Percentiles rank a stretch among this genome's conserved stretches.
Evolutionary conservation across 1,140 invertebrate genomes (phyloP).

Genomic region (Caenorhabditis tropicalis): DNA sequence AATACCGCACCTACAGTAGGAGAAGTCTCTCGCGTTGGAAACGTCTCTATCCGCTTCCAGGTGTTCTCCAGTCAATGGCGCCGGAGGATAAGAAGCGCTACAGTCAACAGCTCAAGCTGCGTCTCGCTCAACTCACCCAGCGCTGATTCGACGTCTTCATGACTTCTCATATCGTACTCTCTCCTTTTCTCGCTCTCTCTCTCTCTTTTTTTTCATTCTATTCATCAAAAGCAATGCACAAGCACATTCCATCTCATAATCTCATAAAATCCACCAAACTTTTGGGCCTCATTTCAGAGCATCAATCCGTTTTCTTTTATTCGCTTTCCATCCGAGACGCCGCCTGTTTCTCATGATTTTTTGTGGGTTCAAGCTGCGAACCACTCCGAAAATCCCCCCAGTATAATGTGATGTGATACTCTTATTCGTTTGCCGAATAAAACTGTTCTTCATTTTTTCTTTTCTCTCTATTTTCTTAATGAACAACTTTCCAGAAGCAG

Average conservation of each 20-base stretch:
- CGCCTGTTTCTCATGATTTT: constrained; percentile 1
- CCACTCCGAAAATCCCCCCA: background rate
- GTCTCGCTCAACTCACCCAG: constrained; percentile 14
- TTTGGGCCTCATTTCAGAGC: background rate
- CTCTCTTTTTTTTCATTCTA: no score
- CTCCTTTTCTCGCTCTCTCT: no score
- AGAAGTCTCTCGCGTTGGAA: constrained; percentile 24
- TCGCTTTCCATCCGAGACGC: background rate
- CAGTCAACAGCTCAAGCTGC: constrained; percentile 13
- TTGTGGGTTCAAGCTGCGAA: constrained; percentile 1
- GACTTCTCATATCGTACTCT: background rate
- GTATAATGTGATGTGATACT: constrained; percentile 33
- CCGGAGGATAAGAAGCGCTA: constrained; percentile 30
- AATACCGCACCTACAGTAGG: constrained; percentile 43
- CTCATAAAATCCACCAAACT: no score
- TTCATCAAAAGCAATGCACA: background rate
- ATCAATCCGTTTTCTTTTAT: background rate
- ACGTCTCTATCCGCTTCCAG: constrained; percentile 15
- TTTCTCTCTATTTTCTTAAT: no score
- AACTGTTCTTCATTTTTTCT: background rate
- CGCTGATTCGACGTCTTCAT: background rate
- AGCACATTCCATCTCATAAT: background rate
- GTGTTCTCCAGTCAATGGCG: constrained; percentile 25
- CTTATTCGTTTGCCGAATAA: background rate
- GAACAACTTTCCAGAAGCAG: no score